Percentiles rank a stretch among this genome's conserved stretches.
phyloP scores from a whole-genome alignment of 30 jellyfish, hydroid and myxozoan species.

The Morbakka virulenta region DNA sequence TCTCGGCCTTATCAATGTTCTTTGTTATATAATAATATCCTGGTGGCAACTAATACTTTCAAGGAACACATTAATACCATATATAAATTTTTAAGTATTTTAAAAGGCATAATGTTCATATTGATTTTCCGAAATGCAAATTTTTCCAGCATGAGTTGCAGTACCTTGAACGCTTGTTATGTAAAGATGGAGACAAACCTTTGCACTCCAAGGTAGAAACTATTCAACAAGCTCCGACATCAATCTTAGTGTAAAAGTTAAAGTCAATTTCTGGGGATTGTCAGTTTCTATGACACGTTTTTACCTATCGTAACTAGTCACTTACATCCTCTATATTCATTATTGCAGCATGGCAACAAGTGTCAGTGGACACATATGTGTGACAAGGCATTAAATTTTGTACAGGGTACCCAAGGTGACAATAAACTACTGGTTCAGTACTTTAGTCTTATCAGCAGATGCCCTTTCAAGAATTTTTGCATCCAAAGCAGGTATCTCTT shows the following conservation, averaged over 20 bases:
- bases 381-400: slow-evolving; percentile 7
- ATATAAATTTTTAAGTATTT: too few species aligned
- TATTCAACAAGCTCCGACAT: slow-evolving; percentile 32
- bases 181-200: slow-evolving; percentile 35
- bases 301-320: slow-evolving; percentile 15
- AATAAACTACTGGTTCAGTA: too few species aligned
- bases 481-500: slow-evolving; percentile 46
- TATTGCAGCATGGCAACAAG: slow-evolving; percentile 2
- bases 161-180: slow-evolving; percentile 42
- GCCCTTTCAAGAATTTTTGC: slow-evolving; percentile 12
- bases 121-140: slow-evolving; percentile 16
- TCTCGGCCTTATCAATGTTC: slow-evolving; percentile 4
- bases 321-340: slow-evolving; percentile 37
- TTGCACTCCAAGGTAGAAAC: slow-evolving; percentile 29
- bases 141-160: slow-evolving; percentile 8
- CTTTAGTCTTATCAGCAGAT: too few species aligned
- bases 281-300: slow-evolving; percentile 36
- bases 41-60: slow-evolving; percentile 4
- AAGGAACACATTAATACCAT: slow-evolving; percentile 30
- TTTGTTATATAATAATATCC: slow-evolving; percentile 56
- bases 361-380: slow-evolving; percentile 32
- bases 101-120: neutral
- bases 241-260: slow-evolving; percentile 28
- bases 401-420: neutral
- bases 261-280: slow-evolving; percentile 42